phyloP scores from a whole-genome alignment of 2,113 vertebrate species.

The Saguinus imperator region DNA sequence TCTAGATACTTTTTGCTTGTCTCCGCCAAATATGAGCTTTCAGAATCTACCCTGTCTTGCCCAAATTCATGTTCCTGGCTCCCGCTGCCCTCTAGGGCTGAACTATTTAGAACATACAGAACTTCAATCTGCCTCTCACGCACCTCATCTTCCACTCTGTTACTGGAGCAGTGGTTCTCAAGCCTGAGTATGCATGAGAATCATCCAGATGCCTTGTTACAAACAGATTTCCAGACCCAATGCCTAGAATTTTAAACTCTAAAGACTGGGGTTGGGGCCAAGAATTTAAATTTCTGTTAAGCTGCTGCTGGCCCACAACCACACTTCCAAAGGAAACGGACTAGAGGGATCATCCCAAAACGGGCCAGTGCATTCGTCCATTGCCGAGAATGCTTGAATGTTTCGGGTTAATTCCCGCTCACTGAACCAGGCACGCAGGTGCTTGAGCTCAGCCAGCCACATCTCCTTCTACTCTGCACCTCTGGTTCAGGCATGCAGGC shows the following conservation, averaged over 20 bases:
- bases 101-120: background rate
- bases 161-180: background rate
- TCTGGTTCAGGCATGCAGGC: background rate
- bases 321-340: background rate
- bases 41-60: background rate
- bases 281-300: background rate
- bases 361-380: fast-evolving
- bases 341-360: background rate
- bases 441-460: no score
- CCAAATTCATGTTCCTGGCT: background rate
- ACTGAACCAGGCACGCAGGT: background rate
- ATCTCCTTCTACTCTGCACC: fast-evolving
- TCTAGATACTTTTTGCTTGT: background rate
- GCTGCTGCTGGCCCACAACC: background rate
- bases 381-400: background rate
- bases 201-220: background rate
- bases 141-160: background rate
- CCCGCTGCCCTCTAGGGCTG: background rate
- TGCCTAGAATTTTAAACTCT: background rate
- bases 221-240: background rate
- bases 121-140: background rate
- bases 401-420: background rate
- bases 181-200: background rate
- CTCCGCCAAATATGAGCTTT: background rate
- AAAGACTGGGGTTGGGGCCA: background rate